phyloP scores from a whole-genome alignment of 2,888 invertebrate species.

The Liodrosophila aerea region DNA sequence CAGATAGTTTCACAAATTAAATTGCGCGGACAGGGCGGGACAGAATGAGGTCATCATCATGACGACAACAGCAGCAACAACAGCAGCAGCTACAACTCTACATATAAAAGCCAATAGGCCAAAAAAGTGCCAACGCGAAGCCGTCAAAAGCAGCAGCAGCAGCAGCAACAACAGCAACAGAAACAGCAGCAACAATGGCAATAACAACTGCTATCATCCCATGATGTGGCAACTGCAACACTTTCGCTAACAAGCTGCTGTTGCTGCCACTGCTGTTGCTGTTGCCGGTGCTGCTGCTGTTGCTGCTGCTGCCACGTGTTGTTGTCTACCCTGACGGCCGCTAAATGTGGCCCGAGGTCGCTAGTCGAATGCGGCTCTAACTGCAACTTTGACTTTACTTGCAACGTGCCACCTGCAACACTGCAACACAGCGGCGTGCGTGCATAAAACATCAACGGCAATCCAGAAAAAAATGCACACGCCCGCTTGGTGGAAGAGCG shows the following conservation, averaged over 20 bases:
- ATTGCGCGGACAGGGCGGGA: constrained; percentile 56
- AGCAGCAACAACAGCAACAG: constrained; percentile 16
- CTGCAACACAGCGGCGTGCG: constrained; percentile 68
- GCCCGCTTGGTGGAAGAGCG: neutral
- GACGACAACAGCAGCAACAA: constrained; percentile 11
- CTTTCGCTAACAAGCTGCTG: constrained; percentile 72
- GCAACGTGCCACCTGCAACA: constrained; percentile 46
- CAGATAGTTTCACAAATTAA: constrained; percentile 75
- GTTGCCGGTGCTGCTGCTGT: constrained; percentile 12
- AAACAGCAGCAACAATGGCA: constrained; percentile 7
- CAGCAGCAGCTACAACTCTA: constrained; percentile 21
- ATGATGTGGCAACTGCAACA: constrained; percentile 74
- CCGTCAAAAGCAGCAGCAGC: constrained; percentile 59
- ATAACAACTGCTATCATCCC: constrained; percentile 31
- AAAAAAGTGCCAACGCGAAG: constrained; percentile 58
- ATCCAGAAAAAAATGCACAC: constrained; percentile 16
- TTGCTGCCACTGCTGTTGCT: too few species aligned
- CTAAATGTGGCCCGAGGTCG: constrained; percentile 62
- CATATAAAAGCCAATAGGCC: constrained; percentile 67
- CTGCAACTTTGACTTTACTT: constrained; percentile 57
- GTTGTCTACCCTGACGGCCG: constrained; percentile 36
- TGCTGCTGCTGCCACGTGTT: constrained; percentile 49
- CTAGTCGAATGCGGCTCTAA: constrained; percentile 8
- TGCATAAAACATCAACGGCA: constrained; percentile 66
- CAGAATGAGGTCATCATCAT: constrained; percentile 73